Evolutionary conservation across 2,888 invertebrate species (phyloP).

Genomic region (Catonia carolina): DNA sequence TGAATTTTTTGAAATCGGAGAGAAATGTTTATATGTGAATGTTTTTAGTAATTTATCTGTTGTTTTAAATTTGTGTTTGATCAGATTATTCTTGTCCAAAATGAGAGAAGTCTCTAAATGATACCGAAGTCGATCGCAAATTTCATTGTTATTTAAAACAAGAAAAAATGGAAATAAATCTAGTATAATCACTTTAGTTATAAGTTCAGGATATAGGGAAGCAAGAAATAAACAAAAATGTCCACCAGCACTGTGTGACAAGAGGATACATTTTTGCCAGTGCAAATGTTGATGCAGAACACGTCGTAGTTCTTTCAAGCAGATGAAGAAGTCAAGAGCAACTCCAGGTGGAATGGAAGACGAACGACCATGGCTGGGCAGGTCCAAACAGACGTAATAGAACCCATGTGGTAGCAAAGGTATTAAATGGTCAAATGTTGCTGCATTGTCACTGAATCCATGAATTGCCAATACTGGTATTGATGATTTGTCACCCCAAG

Average conservation of each 20-base stretch:
- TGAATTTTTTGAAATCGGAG: slow-evolving; percentile 25
- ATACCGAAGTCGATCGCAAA: not conserved
- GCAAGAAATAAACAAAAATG: slow-evolving; percentile 34
- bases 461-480: slow-evolving; percentile 40
- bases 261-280: slow-evolving; percentile 38
- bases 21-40: slow-evolving; percentile 29
- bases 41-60: slow-evolving; percentile 27
- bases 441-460: slow-evolving; percentile 41
- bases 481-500: slow-evolving; percentile 33
- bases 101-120: too few species aligned
- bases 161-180: slow-evolving; percentile 35
- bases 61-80: slow-evolving; percentile 22
- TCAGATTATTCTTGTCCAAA: too few species aligned
- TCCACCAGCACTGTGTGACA: slow-evolving; percentile 43
- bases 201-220: slow-evolving; percentile 32
- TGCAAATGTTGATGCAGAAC: slow-evolving; percentile 37
- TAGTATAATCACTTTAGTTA: slow-evolving; percentile 35
- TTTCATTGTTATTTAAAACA: slow-evolving; percentile 8
- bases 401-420: slow-evolving; percentile 38
- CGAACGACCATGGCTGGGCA: slow-evolving; percentile 42
- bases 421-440: slow-evolving; percentile 41
- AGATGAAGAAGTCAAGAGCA: slow-evolving; percentile 38
- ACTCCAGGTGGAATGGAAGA: slow-evolving; percentile 40
- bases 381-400: slow-evolving; percentile 40
- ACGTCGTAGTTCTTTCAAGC: slow-evolving; percentile 33